Conservation (phyloP, 2,888 invertebrate species). For the Drosophila buzzatii region DNA sequence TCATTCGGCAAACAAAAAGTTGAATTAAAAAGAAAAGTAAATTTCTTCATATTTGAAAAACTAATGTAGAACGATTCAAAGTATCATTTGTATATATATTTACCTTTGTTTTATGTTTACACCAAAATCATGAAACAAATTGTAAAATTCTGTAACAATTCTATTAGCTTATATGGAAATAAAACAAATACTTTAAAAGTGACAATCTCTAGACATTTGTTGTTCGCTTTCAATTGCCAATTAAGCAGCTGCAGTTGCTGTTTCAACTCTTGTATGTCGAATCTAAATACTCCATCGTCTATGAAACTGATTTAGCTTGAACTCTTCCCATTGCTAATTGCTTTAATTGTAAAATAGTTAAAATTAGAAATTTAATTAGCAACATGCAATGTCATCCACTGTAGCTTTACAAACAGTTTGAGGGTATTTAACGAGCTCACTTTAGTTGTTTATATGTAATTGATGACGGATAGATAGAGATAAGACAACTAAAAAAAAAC, state of each 20-base stretch:
- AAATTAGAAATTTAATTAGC: conserved; percentile 15
- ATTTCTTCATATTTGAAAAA: neutral
- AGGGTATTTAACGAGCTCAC: conserved; percentile 25
- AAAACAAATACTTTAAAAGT: neutral
- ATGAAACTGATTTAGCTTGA: conserved; percentile 25
- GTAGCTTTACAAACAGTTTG: neutral
- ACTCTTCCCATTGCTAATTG: conserved; percentile 18
- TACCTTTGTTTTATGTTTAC: no score
- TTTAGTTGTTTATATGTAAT: conserved; percentile 7
- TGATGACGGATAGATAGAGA: conserved; percentile 41
- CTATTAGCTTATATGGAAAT: neutral
- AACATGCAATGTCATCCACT: neutral
- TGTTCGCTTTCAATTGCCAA: conserved; percentile 74
- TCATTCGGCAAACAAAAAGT: neutral
- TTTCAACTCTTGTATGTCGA: conserved; percentile 14
- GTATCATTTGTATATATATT: neutral
- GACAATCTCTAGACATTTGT: conserved; percentile 45
- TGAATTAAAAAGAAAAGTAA: neutral
- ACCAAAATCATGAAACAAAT: no score
- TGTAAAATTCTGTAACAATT: no score
- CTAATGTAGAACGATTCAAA: no score
- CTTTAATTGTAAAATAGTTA: conserved; percentile 14
- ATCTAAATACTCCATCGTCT: neutral
- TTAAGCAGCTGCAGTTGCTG: conserved; percentile 68
- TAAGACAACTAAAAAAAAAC: neutral